A percentile compares a stretch with the other conserved stretches of the same genome.
Conservation (phyloP, 64 coral and sea anemone species). For the Actinia tenebrosa region DNA sequence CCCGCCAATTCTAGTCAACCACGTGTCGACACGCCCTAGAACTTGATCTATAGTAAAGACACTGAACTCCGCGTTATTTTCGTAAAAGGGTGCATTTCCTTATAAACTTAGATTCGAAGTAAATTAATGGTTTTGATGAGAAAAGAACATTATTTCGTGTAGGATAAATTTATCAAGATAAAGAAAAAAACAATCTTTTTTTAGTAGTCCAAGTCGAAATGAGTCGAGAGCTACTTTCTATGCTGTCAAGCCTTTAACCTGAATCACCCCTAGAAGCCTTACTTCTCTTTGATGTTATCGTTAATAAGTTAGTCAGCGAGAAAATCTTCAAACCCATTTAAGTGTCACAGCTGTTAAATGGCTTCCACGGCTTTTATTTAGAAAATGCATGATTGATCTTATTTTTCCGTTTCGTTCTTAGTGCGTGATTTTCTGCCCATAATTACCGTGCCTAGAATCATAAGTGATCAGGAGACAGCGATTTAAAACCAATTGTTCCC, state of each 20-base stretch:
- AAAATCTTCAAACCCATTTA: constrained; percentile 16
- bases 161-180: too few species aligned
- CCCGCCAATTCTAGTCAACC: neutral
- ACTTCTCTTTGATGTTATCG: neutral
- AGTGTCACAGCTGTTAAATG: constrained; percentile 21
- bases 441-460: neutral
- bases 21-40: neutral
- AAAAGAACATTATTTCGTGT: too few species aligned
- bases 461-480: neutral
- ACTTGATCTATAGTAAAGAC: neutral
- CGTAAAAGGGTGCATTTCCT: too few species aligned
- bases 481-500: neutral
- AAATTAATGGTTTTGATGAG: too few species aligned
- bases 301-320: neutral
- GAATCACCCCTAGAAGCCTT: neutral
- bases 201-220: neutral
- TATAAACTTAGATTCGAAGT: too few species aligned
- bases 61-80: neutral
- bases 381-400: neutral
- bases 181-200: too few species aligned
- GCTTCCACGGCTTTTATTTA: neutral
- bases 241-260: neutral
- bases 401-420: neutral
- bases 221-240: neutral
- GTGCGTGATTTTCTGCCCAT: neutral